phyloP scores from a whole-genome alignment of 2,113 vertebrate species.

The Rhea americana region DNA sequence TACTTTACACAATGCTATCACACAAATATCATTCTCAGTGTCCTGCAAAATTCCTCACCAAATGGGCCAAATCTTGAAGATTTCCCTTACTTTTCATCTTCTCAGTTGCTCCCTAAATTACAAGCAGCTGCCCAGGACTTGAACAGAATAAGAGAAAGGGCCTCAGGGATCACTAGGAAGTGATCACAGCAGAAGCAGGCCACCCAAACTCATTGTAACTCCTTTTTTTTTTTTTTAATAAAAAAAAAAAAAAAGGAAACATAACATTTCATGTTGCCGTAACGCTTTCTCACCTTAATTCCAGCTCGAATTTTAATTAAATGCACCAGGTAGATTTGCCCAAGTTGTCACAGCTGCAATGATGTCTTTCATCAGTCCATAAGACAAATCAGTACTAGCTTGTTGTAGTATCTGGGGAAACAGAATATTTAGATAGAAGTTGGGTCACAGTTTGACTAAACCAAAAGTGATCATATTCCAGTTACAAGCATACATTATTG shows the following conservation, averaged over 20 bases:
- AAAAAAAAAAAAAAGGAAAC: neutral
- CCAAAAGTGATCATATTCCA: neutral
- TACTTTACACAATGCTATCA: neutral
- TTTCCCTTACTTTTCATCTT: neutral
- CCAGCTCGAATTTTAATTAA: constrained; percentile 57
- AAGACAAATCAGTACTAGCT: constrained; percentile 52
- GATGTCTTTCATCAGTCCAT: constrained; percentile 24
- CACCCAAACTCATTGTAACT: neutral
- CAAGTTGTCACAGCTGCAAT: constrained; percentile 22
- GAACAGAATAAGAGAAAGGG: neutral
- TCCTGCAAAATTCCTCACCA: neutral
- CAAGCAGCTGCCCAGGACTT: neutral
- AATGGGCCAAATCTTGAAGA: neutral
- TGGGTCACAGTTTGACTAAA: constrained; percentile 13
- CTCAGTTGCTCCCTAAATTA: neutral
- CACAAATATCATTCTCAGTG: neutral
- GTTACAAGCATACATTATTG: neutral
- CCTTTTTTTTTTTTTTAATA: neutral
- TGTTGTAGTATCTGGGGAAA: constrained; percentile 35
- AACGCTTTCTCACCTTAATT: constrained; percentile 9
- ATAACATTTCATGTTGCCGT: neutral
- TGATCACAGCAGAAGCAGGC: neutral
- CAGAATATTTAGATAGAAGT: constrained; percentile 39
- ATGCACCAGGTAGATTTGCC: neutral
- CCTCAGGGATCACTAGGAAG: neutral